Evolutionary conservation across 2,113 vertebrate genomes (phyloP), one percentile per base, ranked within the genome.

Genomic region (Uria lomvia): DNA sequence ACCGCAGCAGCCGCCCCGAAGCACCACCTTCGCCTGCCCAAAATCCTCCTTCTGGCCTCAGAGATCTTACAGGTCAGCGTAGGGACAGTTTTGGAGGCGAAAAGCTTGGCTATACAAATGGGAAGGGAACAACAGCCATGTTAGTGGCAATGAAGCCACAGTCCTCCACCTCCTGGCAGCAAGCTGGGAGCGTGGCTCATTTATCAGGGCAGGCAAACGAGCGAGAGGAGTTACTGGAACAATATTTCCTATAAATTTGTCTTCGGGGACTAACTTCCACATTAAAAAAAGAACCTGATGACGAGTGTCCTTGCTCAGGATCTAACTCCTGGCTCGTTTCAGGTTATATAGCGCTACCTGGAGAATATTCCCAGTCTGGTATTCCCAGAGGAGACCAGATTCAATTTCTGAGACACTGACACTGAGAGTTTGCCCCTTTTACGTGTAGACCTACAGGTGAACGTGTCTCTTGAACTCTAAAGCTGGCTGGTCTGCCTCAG

Each of bases 271-370:
- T 67, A 91, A 86, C 50, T 92, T 74, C 75, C 93, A 74, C 0
- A 2, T 73, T 81, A 91, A 81, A 96, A 96, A 94, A 92, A 92
- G 83, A 92, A 92, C 52, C 18, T 63, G 86, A 89, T 89, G 50
- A 77, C 4, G 4, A 73, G 19, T 15, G 94, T 29, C 86, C 95
- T 97, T 81, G 86, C 55, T 91, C 68, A 84, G 92, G 83, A 91
- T 91, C 55, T 88, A 80, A 88, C 50, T 92, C 76, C 87, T 92
- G 73, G 32, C 65, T 92, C 11, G 1, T 78, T 92, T 81, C 65
- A 86, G 50, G 55, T 59, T 91, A 84, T 19, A 9, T 14, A 63
- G 34, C 1, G 0, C 23, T 71, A 85, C 83, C 56, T 65, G 73
- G 15, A 84, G 32, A 84, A 16, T 49, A 72, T 22, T 90, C 90